These are phyloP conservation scores for Synanthedon vespiformis DNA, from an alignment of 2,888 invertebrate species.

Conservation along the genomic window DNA sequence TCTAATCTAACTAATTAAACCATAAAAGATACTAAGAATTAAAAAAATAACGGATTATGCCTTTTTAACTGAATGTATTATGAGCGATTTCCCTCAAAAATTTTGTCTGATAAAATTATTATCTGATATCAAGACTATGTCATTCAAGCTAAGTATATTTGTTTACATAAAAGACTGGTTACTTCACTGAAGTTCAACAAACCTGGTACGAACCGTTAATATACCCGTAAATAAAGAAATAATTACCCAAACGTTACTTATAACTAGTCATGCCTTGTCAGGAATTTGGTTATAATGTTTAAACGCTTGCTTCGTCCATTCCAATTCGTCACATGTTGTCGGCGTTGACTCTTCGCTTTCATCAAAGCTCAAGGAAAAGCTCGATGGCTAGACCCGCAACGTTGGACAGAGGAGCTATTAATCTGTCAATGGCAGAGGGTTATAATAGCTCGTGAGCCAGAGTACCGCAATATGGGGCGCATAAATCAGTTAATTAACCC, in stretches of 20 bases:
- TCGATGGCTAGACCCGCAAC: slow-evolving; percentile 19
- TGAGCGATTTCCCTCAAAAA: no score
- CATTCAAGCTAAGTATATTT: no score
- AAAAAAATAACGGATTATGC: no score
- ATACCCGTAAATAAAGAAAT: neutral
- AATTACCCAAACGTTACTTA: no score
- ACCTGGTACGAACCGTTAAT: neutral
- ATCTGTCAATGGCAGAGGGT: slow-evolving; percentile 50
- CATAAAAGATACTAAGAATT: no score
- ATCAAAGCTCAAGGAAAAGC: slow-evolving; percentile 19
- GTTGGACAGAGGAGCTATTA: slow-evolving; percentile 32
- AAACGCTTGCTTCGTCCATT: neutral
- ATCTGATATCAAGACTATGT: no score
- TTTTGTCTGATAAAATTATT: no score
- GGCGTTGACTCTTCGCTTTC: slow-evolving; percentile 25
- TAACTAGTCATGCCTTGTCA: neutral
- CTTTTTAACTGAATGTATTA: no score
- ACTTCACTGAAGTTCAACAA: no score
- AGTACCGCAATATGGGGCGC: slow-evolving; percentile 48
- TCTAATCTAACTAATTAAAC: no score
- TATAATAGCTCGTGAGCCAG: slow-evolving; percentile 42
- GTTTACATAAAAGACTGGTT: no score
- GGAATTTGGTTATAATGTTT: neutral
- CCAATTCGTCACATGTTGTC: slow-evolving; percentile 24
- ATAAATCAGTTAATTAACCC: slow-evolving; percentile 68